Conservation (phyloP, 2,113 vertebrate species). For the Danionella cerebrum region DNA sequence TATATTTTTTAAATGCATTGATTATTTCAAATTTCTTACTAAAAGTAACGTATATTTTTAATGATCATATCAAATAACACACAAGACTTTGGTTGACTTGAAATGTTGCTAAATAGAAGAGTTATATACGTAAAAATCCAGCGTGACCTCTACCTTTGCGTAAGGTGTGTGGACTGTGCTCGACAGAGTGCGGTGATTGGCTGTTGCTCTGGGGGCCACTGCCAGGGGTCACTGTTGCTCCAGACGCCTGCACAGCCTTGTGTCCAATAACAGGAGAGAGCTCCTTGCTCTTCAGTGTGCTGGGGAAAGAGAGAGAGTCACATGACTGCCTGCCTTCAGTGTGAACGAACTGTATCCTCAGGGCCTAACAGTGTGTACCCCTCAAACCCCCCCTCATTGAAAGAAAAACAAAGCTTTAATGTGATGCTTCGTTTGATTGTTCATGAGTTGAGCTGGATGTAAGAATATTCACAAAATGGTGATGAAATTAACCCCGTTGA, state of each 20-base stretch:
- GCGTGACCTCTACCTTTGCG: slow-evolving; percentile 71
- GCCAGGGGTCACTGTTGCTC: slow-evolving; percentile 61
- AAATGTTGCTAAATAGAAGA: too few relatives aligned
- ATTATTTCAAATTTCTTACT: too few relatives aligned
- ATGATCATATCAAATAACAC: too few relatives aligned
- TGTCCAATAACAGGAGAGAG: slow-evolving; percentile 80
- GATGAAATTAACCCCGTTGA: neutral
- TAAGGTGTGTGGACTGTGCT: slow-evolving; percentile 84
- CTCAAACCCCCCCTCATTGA: slow-evolving; percentile 4
- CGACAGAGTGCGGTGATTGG: slow-evolving; percentile 67
- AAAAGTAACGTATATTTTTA: too few relatives aligned
- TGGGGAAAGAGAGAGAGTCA: slow-evolving; percentile 54
- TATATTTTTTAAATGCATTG: too few relatives aligned
- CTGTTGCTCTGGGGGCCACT: slow-evolving; percentile 63
- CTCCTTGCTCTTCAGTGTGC: slow-evolving; percentile 82
- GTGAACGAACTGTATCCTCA: neutral
- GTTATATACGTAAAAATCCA: neutral
- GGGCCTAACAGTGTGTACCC: slow-evolving; percentile 5
- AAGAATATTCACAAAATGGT: neutral
- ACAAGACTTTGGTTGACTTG: too few relatives aligned
- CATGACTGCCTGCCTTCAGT: slow-evolving; percentile 35
- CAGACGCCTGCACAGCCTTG: slow-evolving; percentile 71
- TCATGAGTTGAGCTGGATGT: neutral
- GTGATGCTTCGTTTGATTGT: neutral
- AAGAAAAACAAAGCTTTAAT: neutral